Percentiles rank a stretch among this genome's conserved stretches.
These are phyloP conservation scores for Tetragonisca angustula DNA, from an alignment of 2,888 invertebrate species.

Conservation along the genomic window DNA sequence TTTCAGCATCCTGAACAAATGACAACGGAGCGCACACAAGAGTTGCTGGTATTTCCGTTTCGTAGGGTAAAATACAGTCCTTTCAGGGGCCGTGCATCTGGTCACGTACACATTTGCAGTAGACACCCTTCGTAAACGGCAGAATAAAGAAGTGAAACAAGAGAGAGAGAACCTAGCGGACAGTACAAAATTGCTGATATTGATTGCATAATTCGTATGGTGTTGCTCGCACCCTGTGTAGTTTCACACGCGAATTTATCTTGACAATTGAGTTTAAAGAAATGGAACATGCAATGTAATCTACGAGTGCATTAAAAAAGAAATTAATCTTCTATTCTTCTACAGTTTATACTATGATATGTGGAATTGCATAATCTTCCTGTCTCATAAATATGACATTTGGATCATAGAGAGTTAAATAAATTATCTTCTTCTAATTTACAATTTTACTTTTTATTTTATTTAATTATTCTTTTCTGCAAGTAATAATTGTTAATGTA, in stretches of 20 bases:
- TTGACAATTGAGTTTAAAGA: background rate
- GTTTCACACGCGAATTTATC: constrained; percentile 1
- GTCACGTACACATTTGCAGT: constrained; percentile 48
- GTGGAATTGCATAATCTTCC: background rate
- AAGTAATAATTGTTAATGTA: background rate
- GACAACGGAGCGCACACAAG: background rate
- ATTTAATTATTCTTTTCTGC: background rate
- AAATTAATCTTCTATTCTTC: background rate
- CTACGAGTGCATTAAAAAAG: background rate
- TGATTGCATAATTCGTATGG: constrained; percentile 24
- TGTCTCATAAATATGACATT: background rate
- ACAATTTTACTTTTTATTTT: background rate
- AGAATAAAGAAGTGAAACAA: constrained; percentile 1
- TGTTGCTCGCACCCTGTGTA: background rate
- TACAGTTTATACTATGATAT: background rate
- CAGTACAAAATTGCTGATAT: constrained; percentile 35
- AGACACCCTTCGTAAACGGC: constrained; percentile 31
- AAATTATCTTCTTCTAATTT: background rate
- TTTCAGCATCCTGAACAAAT: constrained; percentile 14
- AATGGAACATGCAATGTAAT: background rate
- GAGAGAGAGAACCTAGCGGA: background rate
- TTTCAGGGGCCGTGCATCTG: constrained; percentile 53
- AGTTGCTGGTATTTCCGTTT: constrained; percentile 48
- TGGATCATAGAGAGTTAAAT: background rate
- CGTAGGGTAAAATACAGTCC: constrained; percentile 30